A percentile compares a stretch with the other conserved stretches of the same genome.
phyloP scores from a whole-genome alignment of 2,888 invertebrate species.

The Tipula helvola region DNA sequence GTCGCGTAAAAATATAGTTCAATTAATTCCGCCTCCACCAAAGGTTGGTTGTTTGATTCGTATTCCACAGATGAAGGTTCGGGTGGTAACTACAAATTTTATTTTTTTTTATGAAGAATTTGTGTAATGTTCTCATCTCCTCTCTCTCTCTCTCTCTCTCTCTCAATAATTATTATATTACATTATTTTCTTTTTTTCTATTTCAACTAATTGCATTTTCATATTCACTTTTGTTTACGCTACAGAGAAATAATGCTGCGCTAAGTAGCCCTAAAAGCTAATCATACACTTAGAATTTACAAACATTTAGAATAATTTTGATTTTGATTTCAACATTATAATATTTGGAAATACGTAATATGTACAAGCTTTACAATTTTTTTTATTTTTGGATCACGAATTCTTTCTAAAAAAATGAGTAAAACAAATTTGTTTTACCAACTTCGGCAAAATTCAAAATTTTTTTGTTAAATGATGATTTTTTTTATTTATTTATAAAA shows the following conservation, averaged over 20 bases:
- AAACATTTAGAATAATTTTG: not conserved
- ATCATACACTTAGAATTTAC: not conserved
- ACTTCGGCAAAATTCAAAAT: not conserved
- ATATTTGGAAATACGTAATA: not conserved
- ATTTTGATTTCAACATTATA: not conserved
- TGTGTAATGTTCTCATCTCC: not conserved
- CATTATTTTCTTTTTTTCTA: not conserved
- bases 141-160: not conserved
- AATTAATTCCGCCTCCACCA: constrained; percentile 18
- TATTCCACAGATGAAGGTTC: constrained; percentile 7
- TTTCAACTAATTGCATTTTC: not conserved
- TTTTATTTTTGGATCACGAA: not conserved
- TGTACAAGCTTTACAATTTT: not conserved
- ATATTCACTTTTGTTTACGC: not conserved
- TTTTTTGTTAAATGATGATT: not conserved
- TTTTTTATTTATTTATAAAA: not conserved
- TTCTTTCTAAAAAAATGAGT: not conserved
- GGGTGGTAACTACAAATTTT: constrained; percentile 5
- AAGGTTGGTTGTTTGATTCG: constrained; percentile 20
- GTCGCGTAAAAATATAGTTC: constrained; percentile 17
- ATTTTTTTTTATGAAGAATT: constrained; percentile 5
- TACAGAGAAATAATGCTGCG: not conserved
- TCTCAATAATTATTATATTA: not conserved
- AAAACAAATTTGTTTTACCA: not conserved
- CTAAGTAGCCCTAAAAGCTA: not conserved